Percentiles rank a stretch among this genome's conserved stretches.
These are phyloP conservation scores for Sporophila hypoxantha DNA, from an alignment of 2,113 vertebrate genomes.

Conservation along the genomic window DNA sequence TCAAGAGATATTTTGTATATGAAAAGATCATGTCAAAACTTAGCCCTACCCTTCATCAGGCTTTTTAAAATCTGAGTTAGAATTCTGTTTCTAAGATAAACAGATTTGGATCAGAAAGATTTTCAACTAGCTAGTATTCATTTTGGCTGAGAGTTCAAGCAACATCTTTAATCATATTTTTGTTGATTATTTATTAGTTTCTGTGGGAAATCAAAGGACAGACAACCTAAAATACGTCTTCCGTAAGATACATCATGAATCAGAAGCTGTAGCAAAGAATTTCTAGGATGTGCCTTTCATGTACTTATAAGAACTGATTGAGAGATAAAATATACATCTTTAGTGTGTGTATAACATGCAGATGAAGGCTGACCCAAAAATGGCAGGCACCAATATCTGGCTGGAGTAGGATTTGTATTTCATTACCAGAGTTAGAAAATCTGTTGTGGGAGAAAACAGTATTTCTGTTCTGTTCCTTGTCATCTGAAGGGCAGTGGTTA, in stretches of 20 bases:
- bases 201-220: slow-evolving; percentile 71
- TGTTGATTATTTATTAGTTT: slow-evolving; percentile 82
- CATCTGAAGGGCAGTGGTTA: not conserved
- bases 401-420: not conserved
- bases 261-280: slow-evolving; percentile 59
- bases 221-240: slow-evolving; percentile 67
- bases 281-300: slow-evolving; percentile 62
- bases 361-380: slow-evolving; percentile 74
- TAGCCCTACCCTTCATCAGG: slow-evolving; percentile 58
- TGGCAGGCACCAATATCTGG: slow-evolving; percentile 19
- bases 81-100: slow-evolving; percentile 78
- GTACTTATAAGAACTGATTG: slow-evolving; percentile 55
- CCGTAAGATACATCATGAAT: slow-evolving; percentile 64
- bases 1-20: slow-evolving; percentile 61
- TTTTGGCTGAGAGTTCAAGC: slow-evolving; percentile 66
- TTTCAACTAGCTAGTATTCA: slow-evolving; percentile 56
- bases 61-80: slow-evolving; percentile 70
- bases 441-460: not conserved
- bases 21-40: slow-evolving; percentile 70
- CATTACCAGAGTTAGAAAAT: slow-evolving; percentile 8
- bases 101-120: slow-evolving; percentile 72
- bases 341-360: slow-evolving; percentile 72
- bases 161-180: slow-evolving; percentile 76
- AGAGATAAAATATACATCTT: slow-evolving; percentile 71
- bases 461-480: not conserved